Percentiles rank a stretch among this genome's conserved stretches.
Conservation (phyloP, 2,113 vertebrate species). For the Aphyosemion australe region DNA sequence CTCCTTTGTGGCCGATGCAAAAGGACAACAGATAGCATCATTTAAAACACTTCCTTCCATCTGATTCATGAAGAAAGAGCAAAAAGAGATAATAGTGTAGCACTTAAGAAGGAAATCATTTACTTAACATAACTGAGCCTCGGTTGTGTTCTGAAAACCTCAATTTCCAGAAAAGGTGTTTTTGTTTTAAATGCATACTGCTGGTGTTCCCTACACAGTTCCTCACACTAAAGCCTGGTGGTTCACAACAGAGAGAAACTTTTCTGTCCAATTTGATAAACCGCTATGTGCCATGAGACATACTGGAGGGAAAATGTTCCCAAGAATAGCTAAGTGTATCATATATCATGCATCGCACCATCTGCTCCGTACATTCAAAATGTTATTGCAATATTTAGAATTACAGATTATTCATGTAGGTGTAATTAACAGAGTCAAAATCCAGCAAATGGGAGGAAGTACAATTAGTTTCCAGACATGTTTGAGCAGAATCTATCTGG, state of each 20-base stretch:
- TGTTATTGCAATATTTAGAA: constrained; percentile 80
- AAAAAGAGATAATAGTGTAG: constrained; percentile 2
- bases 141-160: not conserved
- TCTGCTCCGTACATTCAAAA: constrained; percentile 76
- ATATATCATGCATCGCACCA: constrained; percentile 76
- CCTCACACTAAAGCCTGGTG: constrained; percentile 33
- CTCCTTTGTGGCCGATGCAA: constrained; percentile 1
- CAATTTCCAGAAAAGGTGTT: constrained; percentile 33
- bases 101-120: constrained; percentile 1
- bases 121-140: constrained; percentile 3
- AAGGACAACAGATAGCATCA: constrained; percentile 4
- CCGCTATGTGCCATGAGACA: constrained; percentile 61
- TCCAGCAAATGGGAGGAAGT: constrained; percentile 70
- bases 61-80: not conserved
- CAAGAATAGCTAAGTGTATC: constrained; percentile 79
- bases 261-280: constrained; percentile 73
- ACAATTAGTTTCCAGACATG: constrained; percentile 62
- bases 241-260: constrained; percentile 63
- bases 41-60: constrained; percentile 6
- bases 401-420: constrained; percentile 75
- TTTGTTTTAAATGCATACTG: constrained; percentile 3
- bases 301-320: constrained; percentile 76
- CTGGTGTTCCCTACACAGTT: constrained; percentile 20
- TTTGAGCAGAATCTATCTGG: constrained; percentile 69
- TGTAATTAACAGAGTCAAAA: constrained; percentile 75